A percentile compares a stretch with the other conserved stretches of the same genome.
Conservation (phyloP, 1,140 invertebrate species). For the Cataglyphis hispanica region DNA sequence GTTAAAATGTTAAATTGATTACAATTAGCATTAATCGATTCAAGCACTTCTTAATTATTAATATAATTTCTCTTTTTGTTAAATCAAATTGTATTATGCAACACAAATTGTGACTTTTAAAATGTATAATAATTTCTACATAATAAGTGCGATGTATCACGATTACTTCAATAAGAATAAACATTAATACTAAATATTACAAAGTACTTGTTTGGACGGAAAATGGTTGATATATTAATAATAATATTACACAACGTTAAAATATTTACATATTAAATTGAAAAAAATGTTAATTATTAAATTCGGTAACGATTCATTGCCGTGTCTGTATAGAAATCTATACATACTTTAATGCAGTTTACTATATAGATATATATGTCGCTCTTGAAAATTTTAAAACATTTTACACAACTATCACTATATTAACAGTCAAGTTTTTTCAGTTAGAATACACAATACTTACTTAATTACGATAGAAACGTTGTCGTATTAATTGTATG, state of each 20-base stretch:
- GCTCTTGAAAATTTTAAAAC: background rate
- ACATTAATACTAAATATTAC: constrained; percentile 23
- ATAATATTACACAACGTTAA: constrained; percentile 36
- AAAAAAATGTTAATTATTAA: constrained; percentile 46
- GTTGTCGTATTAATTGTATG: background rate
- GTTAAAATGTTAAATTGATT: background rate
- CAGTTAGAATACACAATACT: background rate
- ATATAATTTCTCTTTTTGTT: background rate
- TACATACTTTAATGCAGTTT: background rate
- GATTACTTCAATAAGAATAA: background rate
- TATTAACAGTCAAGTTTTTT: background rate
- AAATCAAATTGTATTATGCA: background rate
- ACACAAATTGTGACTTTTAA: constrained; percentile 26
- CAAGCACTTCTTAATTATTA: background rate
- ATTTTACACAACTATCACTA: background rate
- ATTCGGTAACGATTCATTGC: constrained; percentile 41
- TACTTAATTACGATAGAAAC: background rate
- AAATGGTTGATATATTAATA: constrained; percentile 38
- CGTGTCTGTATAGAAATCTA: constrained; percentile 29
- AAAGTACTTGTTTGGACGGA: constrained; percentile 56
- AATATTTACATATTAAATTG: constrained; percentile 18
- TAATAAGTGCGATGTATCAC: background rate
- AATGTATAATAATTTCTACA: constrained; percentile 12
- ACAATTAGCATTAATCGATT: constrained; percentile 1
- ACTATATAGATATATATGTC: background rate